Base-by-base conservation (phyloP, 2,797 vertebrate genomes). In the Spheniscus humboldti region DNA sequence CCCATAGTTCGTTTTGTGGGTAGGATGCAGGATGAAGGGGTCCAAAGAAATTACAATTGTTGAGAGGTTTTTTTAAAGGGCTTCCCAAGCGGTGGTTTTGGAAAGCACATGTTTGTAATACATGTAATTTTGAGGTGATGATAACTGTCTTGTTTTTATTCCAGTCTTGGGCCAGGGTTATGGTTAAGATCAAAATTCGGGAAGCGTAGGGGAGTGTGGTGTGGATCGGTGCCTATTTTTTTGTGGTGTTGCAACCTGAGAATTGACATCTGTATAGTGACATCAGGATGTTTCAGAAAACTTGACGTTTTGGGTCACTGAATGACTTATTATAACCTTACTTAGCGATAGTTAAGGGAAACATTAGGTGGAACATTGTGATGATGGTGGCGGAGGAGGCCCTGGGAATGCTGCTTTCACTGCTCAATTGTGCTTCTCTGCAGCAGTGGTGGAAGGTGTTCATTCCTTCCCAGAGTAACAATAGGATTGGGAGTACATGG, bases 401-500 rank as follows among this genome's bases (percentile, higher is more conserved):
- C 27, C 56, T 63, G 69, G 33, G 69, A 73, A 13, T 24, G 69
- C 47, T 16, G 20, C 67, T 76, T 66, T 66, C 39, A 14, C 48
- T 68, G 20, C 39, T 33, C 41, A 13, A 2, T 31, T 8, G n/a
- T 57, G 79, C 50, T 24, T 52, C 25, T 55, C 62, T 60, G 12
- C 66, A n/a, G 63, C 39, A 18, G 27, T 23, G 43, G 57, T 30
- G 24, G 50, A 50, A 39, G 23, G 5, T 64, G 33, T 57, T 57
- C n/a, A 24, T 55, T 53, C 50, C 55, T 66, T 60, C 50, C 45
- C 19, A 4, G 47, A 55, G 43, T 11, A 59, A 18, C 19, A 60
- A 16, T 6, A 31, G 47, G 48, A 27, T 55, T n/a, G 39, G 30
- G 30, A 73, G 43, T 4, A 22, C 8, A 0, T 0, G 0, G 69